Evolutionary conservation across 2,888 invertebrate species (phyloP).

Genomic region (Muscina levida): DNA sequence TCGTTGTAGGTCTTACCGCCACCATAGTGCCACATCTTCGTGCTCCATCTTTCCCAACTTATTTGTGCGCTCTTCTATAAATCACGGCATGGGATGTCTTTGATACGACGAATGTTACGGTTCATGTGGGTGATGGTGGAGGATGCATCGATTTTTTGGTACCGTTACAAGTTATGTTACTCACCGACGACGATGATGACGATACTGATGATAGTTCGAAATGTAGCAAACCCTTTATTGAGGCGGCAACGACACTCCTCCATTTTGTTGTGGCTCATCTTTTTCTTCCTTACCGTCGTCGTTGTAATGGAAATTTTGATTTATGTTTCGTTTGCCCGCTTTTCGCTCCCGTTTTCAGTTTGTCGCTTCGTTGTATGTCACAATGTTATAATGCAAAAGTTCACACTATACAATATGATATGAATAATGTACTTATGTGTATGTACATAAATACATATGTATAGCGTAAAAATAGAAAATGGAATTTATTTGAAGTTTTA

Average conservation of each 20-base stretch:
- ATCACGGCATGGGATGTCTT: constrained; percentile 78
- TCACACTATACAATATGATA: constrained; percentile 68
- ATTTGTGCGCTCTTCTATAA: constrained; percentile 71
- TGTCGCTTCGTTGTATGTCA: constrained; percentile 48
- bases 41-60: constrained; percentile 50
- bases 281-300: constrained; percentile 59
- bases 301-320: constrained; percentile 79
- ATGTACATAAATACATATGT: constrained; percentile 9
- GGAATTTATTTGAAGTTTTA: constrained; percentile 65
- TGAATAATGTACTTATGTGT: no score
- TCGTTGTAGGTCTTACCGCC: constrained; percentile 59
- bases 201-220: constrained; percentile 54
- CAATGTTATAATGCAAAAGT: constrained; percentile 76
- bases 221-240: constrained; percentile 34
- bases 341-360: constrained; percentile 29
- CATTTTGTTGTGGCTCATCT: constrained; percentile 69
- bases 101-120: constrained; percentile 70
- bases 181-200: no score
- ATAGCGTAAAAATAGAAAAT: constrained; percentile 56
- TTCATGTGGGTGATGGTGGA: neutral
- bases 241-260: constrained; percentile 6
- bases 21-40: constrained; percentile 60
- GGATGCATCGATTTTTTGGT: constrained; percentile 30
- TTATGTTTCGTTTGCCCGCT: constrained; percentile 71
- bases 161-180: constrained; percentile 53